Conservation (phyloP, 2,888 invertebrate species). For the Scaptomyza parva region DNA sequence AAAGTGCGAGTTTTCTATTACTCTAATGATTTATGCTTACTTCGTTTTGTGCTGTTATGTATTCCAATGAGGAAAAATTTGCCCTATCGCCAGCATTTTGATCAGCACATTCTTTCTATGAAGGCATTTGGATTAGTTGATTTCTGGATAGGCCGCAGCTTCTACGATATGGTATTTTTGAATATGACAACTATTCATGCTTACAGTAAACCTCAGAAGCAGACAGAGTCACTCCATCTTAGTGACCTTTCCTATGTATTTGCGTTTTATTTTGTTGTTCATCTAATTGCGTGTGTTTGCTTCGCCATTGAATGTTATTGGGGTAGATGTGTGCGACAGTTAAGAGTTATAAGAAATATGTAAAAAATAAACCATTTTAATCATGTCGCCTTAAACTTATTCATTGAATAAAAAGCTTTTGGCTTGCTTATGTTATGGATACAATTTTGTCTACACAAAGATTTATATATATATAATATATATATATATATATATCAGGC, state of each 20-base stretch:
- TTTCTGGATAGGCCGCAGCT: constrained; percentile 44
- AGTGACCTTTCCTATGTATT: constrained; percentile 47
- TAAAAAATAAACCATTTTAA: too few species aligned
- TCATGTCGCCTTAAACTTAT: too few species aligned
- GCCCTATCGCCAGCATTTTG: constrained; percentile 59
- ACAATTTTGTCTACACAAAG: too few species aligned
- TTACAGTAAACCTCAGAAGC: constrained; percentile 13
- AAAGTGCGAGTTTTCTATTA: too few species aligned
- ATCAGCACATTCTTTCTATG: constrained; percentile 47
- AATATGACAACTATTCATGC: constrained; percentile 28
- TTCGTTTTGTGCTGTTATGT: constrained; percentile 11
- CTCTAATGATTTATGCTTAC: constrained; percentile 33
- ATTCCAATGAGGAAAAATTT: constrained; percentile 44
- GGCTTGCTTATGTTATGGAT: too few species aligned
- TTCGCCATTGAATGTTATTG: constrained; percentile 39
- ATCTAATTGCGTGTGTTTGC: constrained; percentile 20
- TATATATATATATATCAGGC: too few species aligned
- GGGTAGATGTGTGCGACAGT: neutral
- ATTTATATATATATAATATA: too few species aligned
- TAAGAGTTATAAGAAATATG: too few species aligned
- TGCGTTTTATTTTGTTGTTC: constrained; percentile 10
- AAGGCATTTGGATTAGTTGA: constrained; percentile 41
- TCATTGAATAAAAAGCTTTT: too few species aligned
- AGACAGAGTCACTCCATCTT: neutral
- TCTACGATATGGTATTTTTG: constrained; percentile 50